Evolutionary conservation across 1,140 invertebrate species (phyloP), one percentile per base, ranked within the genome.

Genomic region (Solenopsis invicta): DNA sequence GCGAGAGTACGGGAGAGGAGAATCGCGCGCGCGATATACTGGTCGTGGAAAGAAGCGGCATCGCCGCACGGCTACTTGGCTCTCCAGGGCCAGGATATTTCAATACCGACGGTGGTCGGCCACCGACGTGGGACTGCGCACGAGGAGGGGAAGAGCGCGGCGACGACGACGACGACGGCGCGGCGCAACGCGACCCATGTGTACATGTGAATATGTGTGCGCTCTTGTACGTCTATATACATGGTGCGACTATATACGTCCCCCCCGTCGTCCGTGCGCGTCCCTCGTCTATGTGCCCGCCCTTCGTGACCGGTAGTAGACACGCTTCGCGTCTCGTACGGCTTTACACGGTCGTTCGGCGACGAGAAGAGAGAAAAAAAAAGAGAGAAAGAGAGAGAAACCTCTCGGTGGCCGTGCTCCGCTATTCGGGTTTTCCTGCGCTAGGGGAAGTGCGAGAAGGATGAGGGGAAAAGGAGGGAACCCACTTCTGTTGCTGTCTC

Each of bases 31-130:
- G 89, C 82, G 77, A 69, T 69, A 54, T 89, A 92, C 86, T 87
- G 89, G 89, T 91, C 91, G 78, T 89, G 86, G 85, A 89, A 90
- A 94, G 95, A 95, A 92, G 90, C 94, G 95, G 96, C 96, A 96
- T 96, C 96, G 95, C 92, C 94, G 95, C 96, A 95, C 95, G 95
- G 86, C 89, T 92, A 95, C 96, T 95, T 95, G 95, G 72, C 91
- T 92, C 91, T 93, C 91, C 89, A 92, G 92, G 87, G 89, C 90
- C 91, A 92, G 92, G 92, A 94, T 94, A 94, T 94, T 94, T 94
- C 93, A 93, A 94, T 94, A 93, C 92, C 92, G 78, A 90, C 91
- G 92, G 89, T 92, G 89, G 88, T 90, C 91, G 88, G 72, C 80
- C 86, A 90, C 88, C 89, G 85, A 84, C 88, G 85, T 77, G 88